Evolutionary conservation across 2,113 vertebrate genomes (phyloP), one percentile per base, ranked within the genome.

Genomic region (Arizona elegans): DNA sequence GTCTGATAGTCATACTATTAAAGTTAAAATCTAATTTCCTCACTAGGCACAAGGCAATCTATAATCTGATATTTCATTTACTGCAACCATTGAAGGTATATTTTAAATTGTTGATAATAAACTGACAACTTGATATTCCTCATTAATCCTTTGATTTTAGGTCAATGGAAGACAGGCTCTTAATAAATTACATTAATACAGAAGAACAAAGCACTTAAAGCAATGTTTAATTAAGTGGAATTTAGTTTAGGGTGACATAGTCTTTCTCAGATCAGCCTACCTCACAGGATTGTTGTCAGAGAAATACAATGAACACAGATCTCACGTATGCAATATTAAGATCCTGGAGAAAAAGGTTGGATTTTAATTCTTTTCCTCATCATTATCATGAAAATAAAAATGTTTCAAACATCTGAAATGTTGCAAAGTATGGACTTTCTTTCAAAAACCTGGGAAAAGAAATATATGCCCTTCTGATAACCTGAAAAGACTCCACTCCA

Each of bases 401-500:
- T 21, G 38, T 89, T 59, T 59, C 33, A 43, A 62, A 90, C 8
- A 24, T 90, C 50, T 90, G 62, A 90, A 62, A n/a, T 33, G 13
- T 33, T 47, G n/a, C 8, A 26, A 38, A 26, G 12, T 21, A 33
- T 53, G 50, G 50, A 24, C 26, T n/a, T 59, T 43, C 55, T 62
- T 92, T 52, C 15, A 55, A 23, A 87, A 92, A 52, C 6, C 81
- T 38, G 21, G 21, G 5, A 54, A 17, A 52, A 13, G 52, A 38
- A 53, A 50, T 33, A 33, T 5, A 17, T 23, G 9, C 5, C 26
- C 7, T 12, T 29, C 26, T 33, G 24, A 88, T 54, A n/a, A n/a
- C 38, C 17, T 55, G 13, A 26, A 13, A 62, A 23, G 21, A 43
- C 0, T 50, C 10, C 0, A 43, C 0, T 50, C 10, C 0, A 0